Evolutionary conservation across 1,140 invertebrate genomes (phyloP).

Genomic region (Eumaeus atala): DNA sequence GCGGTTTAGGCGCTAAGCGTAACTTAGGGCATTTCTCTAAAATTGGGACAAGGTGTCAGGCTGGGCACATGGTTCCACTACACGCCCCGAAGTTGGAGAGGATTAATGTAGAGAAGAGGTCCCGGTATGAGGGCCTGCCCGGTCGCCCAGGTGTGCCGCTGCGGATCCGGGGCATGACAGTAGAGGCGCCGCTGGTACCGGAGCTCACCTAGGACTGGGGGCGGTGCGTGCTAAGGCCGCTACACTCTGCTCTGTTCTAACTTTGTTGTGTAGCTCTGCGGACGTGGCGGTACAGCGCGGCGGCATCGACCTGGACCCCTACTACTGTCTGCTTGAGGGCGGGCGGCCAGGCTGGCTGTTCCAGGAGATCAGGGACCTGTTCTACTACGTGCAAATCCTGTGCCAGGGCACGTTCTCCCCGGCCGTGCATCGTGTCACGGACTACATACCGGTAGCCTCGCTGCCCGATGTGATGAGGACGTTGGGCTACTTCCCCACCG

Average conservation of each 20-base stretch:
- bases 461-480: slow-evolving; percentile 82
- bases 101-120: too few species aligned
- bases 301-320: slow-evolving; percentile 75
- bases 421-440: slow-evolving; percentile 73
- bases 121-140: too few species aligned
- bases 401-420: slow-evolving; percentile 80
- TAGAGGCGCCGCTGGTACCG: too few species aligned
- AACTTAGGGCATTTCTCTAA: too few species aligned
- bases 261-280: slow-evolving; percentile 60
- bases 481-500: slow-evolving; percentile 83
- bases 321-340: slow-evolving; percentile 75
- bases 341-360: slow-evolving; percentile 78
- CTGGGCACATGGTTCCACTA: too few species aligned
- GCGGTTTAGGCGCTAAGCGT: too few species aligned
- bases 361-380: slow-evolving; percentile 81
- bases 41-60: too few species aligned
- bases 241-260: background rate
- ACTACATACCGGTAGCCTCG: slow-evolving; percentile 77
- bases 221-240: too few species aligned
- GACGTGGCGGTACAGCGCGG: slow-evolving; percentile 71
- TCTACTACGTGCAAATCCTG: slow-evolving; percentile 83
- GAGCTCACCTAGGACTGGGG: too few species aligned
- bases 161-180: too few species aligned
- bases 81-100: too few species aligned
- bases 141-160: too few species aligned